A percentile compares a stretch with the other conserved stretches of the same genome.
These are phyloP conservation scores for Centroberyx gerrardi DNA, from an alignment of 2,797 vertebrate genomes.

Conservation along the genomic window DNA sequence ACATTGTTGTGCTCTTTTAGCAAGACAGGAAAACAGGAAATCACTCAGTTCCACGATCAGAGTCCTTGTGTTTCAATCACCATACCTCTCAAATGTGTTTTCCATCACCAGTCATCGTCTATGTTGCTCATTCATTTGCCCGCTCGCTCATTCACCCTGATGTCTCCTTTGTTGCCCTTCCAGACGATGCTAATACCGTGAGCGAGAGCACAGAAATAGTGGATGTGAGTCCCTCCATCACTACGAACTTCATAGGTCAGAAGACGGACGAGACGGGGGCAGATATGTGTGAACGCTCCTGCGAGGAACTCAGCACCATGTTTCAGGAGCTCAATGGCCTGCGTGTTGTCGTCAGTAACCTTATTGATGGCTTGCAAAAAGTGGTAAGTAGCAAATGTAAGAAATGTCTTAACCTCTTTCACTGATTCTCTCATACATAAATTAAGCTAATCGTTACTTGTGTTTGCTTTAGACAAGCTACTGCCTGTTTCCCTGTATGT, in stretches of 20 bases:
- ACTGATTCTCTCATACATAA: constrained; percentile 14
- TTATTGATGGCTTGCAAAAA: constrained; percentile 94
- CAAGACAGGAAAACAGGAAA: constrained; percentile 66
- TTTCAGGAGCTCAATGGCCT: constrained; percentile 94
- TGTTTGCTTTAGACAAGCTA: constrained; percentile 46
- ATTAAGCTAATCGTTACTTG: constrained; percentile 27
- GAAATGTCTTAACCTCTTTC: constrained; percentile 9
- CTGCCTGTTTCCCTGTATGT: constrained; percentile 21
- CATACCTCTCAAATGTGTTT: constrained; percentile 53
- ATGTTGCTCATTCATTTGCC: constrained; percentile 23
- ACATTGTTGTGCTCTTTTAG: constrained; percentile 56
- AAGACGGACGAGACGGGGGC: constrained; percentile 80
- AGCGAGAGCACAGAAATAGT: constrained; percentile 91
- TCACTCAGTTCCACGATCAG: constrained; percentile 26
- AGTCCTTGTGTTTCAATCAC: constrained; percentile 47
- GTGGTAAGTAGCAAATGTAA: constrained; percentile 87
- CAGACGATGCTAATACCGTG: constrained; percentile 91
- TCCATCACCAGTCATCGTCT: constrained; percentile 34
- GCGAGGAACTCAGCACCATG: constrained; percentile 94
- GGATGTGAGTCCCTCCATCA: constrained; percentile 89
- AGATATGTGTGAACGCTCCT: constrained; percentile 95
- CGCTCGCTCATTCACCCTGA: constrained; percentile 18
- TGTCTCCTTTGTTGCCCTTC: constrained; percentile 24
- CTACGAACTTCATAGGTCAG: constrained; percentile 88
- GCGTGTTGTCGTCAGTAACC: constrained; percentile 91